Base-by-base conservation (phyloP, 2,888 invertebrate genomes). In the Nemurella pictetii region DNA sequence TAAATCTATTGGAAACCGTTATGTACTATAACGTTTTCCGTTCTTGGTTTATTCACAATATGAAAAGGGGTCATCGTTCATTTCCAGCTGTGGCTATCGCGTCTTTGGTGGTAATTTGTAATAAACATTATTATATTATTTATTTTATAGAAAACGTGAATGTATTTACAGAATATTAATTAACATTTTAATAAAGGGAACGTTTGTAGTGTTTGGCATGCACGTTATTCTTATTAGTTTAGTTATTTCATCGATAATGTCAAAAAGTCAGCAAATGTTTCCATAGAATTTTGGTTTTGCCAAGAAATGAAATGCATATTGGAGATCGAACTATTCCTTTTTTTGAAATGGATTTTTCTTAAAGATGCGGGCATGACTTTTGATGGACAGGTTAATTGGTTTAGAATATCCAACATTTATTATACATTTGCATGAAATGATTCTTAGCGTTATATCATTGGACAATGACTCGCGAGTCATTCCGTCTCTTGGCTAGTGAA, bases 71-170 rank as follows among this genome's bases (percentile, higher is more conserved):
- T 78, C 28, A 26, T 72, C 82, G 82, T 82, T 82, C 80, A 81
- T 81, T 36, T 35, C 27, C 35, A 35, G 80, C 32, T 30, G 26
- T 81, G 55, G 55, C 36, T 26, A 81, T 30, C 55, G 82, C 82
- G 82, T 82, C 72, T 74, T 84, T 84, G 83, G 86, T 86, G 85
- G 85, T 84, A 86, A 85, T 85, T 85, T 85, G 86, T 86, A 86
- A 86, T 86, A 85, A 86, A 86, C 85, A 77, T 86, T 86, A 86
- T 86, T 85, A 86, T 85, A 86, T 86, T 86, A 87, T 87, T 87
- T 84, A 82, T 84, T 77, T 36, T 85, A 87, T 86, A 87, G 87
- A 86, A 86, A 87, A 87, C 85, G 86, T 86, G 86, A 86, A 86
- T 87, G 86, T 86, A 86, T 86, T 55, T 86, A 86, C 86, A 86